These are phyloP conservation scores for Drosophila histrio DNA, from an alignment of 2,888 invertebrate species.

Conservation along the genomic window DNA sequence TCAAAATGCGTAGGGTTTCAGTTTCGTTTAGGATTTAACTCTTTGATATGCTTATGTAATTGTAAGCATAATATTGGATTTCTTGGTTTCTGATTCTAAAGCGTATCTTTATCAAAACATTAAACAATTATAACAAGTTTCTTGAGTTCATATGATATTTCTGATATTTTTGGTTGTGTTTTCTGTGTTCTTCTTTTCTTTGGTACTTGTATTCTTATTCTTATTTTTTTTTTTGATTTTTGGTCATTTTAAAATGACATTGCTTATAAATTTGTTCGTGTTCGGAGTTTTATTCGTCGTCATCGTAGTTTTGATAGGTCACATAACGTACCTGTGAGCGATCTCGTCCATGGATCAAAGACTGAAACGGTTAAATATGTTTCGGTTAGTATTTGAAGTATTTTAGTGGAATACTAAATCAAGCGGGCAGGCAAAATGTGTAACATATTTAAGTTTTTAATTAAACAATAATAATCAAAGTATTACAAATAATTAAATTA, in stretches of 20 bases:
- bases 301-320: conserved; percentile 96
- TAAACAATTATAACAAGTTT: conserved; percentile 60
- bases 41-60: conserved; percentile 19
- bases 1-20: neutral
- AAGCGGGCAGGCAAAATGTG: conserved; percentile 2
- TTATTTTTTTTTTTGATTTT: conserved; percentile 60
- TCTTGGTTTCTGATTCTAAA: conserved; percentile 28
- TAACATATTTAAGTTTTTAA: conserved; percentile 25
- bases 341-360: conserved; percentile 92
- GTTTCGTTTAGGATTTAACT: conserved; percentile 1
- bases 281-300: conserved; percentile 87
- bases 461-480: neutral
- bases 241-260: conserved; percentile 63
- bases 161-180: conserved; percentile 84
- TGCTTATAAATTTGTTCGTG: conserved; percentile 42
- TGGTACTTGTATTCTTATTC: neutral
- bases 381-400: conserved; percentile 19
- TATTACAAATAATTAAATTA: neutral
- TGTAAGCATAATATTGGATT: conserved; percentile 9
- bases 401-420: neutral
- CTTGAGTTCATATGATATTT: conserved; percentile 83
- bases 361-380: conserved; percentile 86
- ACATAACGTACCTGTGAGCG: conserved; percentile 97
- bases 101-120: conserved; percentile 44
- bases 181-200: conserved; percentile 15